Evolutionary conservation across 2,888 invertebrate species (phyloP).

Genomic region (Bedellia somnulentella): DNA sequence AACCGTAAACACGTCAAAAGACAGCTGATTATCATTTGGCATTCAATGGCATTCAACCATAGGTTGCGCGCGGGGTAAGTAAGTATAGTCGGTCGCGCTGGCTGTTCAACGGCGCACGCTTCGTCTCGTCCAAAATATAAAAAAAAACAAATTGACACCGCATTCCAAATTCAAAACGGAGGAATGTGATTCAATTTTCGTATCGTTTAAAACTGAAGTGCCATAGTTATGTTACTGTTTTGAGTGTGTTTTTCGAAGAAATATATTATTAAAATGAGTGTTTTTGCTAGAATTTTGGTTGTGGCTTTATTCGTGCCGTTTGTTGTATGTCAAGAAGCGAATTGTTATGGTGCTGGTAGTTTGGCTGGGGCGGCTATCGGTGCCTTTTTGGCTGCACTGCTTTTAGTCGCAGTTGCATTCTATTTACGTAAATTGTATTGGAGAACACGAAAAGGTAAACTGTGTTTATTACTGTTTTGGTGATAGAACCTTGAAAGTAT

Average conservation of each 20-base stretch:
- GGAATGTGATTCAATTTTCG: constrained; percentile 33
- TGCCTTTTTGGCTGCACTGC: constrained; percentile 66
- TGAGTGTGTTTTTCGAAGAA: constrained; percentile 12
- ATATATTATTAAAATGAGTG: constrained; percentile 46
- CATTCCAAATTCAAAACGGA: constrained; percentile 21
- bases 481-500: constrained; percentile 6
- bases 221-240: constrained; percentile 31
- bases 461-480: constrained; percentile 3
- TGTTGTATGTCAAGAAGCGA: constrained; percentile 44
- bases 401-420: constrained; percentile 59
- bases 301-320: constrained; percentile 44
- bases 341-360: constrained; percentile 69
- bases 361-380: constrained; percentile 72
- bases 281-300: constrained; percentile 36
- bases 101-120: constrained; percentile 38
- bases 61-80: too few relatives aligned
- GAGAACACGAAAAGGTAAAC: constrained; percentile 61
- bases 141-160: constrained; percentile 24
- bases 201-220: constrained; percentile 16
- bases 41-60: too few relatives aligned
- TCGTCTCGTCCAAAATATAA: constrained; percentile 12
- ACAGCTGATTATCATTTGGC: too few relatives aligned
- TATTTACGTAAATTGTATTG: constrained; percentile 65
- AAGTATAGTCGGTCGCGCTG: constrained; percentile 46
- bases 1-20: too few relatives aligned